A percentile compares a stretch with the other conserved stretches of the same genome.
These are phyloP conservation scores for Zoanthus gigantus DNA, from an alignment of 92 coral and sea anemone genomes.

Conservation along the genomic window DNA sequence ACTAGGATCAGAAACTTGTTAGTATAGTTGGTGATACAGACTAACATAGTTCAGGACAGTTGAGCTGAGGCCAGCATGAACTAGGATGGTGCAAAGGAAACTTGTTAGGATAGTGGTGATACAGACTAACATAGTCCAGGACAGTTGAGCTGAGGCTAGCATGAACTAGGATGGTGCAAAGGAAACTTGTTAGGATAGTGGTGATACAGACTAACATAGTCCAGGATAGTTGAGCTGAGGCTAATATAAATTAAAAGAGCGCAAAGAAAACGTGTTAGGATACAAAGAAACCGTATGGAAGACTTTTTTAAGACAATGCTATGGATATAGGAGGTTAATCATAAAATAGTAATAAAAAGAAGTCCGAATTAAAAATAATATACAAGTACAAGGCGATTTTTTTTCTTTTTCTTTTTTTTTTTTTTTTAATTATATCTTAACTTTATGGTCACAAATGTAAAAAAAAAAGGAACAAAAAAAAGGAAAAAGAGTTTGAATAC, in stretches of 20 bases:
- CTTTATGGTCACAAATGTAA: not conserved
- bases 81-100: not conserved
- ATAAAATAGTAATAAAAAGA: no score
- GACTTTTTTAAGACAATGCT: not conserved
- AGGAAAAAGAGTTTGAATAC: conserved; percentile 47
- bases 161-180: not conserved
- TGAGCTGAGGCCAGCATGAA: not conserved
- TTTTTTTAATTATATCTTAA: not conserved
- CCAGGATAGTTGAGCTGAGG: not conserved
- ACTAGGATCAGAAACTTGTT: conserved; percentile 55
- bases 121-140: not conserved
- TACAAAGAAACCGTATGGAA: not conserved
- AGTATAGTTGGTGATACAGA: not conserved
- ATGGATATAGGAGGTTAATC: no score
- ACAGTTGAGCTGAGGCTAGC: not conserved
- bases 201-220: not conserved
- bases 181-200: not conserved
- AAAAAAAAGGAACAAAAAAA: not conserved
- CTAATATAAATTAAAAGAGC: not conserved
- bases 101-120: not conserved
- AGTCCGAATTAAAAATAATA: no score
- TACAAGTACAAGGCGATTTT: not conserved
- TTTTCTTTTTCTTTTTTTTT: not conserved
- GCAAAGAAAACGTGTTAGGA: not conserved
- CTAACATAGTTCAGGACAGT: not conserved